Evolutionary conservation across 2,888 invertebrate species (phyloP), one percentile per base, ranked within the genome.

Genomic region (Dolichomitus sp.): DNA sequence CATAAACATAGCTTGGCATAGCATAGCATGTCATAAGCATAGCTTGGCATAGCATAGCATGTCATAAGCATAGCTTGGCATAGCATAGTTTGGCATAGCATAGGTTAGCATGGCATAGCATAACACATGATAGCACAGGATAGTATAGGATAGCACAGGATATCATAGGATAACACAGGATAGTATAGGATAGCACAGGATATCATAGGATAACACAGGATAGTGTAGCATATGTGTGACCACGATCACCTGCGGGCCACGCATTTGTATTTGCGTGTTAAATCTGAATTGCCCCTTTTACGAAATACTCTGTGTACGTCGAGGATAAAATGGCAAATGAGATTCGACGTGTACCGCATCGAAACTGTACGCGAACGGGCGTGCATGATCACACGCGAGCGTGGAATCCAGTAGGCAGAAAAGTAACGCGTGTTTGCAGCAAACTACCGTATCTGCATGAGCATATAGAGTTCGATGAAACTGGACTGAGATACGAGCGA

Each of bases 371-470:
- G 77, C 23, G 45, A 48, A 17, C 27, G 75, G 3, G 9, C n/a
- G 57, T 70, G 57, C 69, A 61, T 69, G 63, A 70, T 52, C 52
- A 59, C 75, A 73, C 66, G 77, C 77, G 77, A 81, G 37, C 42
- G 27, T 48, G 40, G 50, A 76, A 59, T 42, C 72, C 30, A n/a
- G 42, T 27, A 37, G 48, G 57, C n/a, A 50, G 48, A 69, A 81
- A 81, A 69, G 72, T 68, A 73, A 74, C 37, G 63, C 66, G 75
- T 76, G 72, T 81, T 72, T 70, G 72, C 59, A 66, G 65, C 57
- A 19, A 70, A 80, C 57, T 76, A 23, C 50, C 76, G 81, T 72
- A 66, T 37, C 54, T 70, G 42, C 70, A 70, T 45, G 76, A 37
- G n/a, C 23, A 2, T 37, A n/a, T 42, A 17, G n/a, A 2, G 54